Percentiles rank a stretch among this genome's conserved stretches.
Conservation (phyloP, 2,888 invertebrate species). For the Sphaerophoria taeniata region DNA sequence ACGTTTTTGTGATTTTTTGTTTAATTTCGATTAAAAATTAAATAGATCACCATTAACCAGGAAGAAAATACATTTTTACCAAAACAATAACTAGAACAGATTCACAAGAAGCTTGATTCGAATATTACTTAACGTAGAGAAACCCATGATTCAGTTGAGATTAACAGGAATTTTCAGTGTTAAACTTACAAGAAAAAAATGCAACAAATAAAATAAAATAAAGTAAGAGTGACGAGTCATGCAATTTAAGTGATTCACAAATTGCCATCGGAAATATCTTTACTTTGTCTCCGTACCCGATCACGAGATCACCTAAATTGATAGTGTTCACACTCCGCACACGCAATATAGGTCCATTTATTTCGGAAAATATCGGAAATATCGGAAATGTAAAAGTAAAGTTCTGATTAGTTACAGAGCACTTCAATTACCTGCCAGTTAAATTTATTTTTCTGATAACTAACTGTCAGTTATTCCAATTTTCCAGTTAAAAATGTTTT, state of each 20-base stretch:
- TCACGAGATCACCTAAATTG: too few relatives aligned
- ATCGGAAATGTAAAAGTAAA: too few relatives aligned
- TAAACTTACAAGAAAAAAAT: neutral
- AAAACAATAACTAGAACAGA: neutral
- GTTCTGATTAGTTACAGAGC: too few relatives aligned
- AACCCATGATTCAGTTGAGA: slow-evolving; percentile 13
- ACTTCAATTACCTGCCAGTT: too few relatives aligned
- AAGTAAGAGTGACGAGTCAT: neutral
- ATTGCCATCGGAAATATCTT: neutral
- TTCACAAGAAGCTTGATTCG: slow-evolving; percentile 42
- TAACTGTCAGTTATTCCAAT: too few relatives aligned
- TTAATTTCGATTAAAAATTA: slow-evolving; percentile 13
- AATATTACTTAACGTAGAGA: neutral
- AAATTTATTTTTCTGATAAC: too few relatives aligned
- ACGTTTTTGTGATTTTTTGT: slow-evolving; percentile 51
- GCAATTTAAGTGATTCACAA: neutral
- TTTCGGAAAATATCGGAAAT: too few relatives aligned
- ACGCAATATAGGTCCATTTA: too few relatives aligned
- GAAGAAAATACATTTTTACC: slow-evolving; percentile 2
- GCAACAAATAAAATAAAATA: neutral
- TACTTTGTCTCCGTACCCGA: too few relatives aligned
- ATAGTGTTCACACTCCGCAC: too few relatives aligned
- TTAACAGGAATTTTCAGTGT: neutral
- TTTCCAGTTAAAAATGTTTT: too few relatives aligned
- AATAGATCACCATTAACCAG: slow-evolving; percentile 19